Conservation (phyloP, 2,888 invertebrate species). For the Drosophila incognita region DNA sequence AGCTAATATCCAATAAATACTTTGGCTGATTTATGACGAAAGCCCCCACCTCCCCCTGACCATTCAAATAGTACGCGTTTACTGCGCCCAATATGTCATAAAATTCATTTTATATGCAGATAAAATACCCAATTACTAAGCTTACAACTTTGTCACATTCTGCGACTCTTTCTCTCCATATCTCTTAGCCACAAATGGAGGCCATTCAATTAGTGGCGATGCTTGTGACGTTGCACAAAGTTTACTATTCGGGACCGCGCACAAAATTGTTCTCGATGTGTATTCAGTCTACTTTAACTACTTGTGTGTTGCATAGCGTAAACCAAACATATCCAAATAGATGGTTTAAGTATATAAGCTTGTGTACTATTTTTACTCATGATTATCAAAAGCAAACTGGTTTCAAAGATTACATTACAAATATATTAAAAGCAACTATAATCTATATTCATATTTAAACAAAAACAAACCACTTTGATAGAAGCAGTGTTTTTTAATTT, state of each 20-base stretch:
- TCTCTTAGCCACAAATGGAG: not conserved
- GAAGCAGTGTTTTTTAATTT: not conserved
- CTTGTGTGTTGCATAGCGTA: not conserved
- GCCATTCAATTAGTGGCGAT: slow-evolving; percentile 33
- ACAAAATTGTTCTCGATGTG: not conserved
- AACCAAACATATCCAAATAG: not conserved
- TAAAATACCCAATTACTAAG: slow-evolving; percentile 33
- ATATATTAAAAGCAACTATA: not conserved
- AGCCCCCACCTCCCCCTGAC: not conserved
- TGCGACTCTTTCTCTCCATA: not conserved
- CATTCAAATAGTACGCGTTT: slow-evolving; percentile 5
- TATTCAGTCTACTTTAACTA: not conserved
- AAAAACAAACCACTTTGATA: not conserved
- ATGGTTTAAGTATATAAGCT: not conserved
- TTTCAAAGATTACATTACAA: not conserved
- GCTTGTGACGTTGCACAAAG: slow-evolving; percentile 13
- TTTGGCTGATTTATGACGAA: slow-evolving; percentile 42
- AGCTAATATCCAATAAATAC: slow-evolving; percentile 49
- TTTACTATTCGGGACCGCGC: too few species aligned
- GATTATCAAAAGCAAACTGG: not conserved
- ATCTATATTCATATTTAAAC: not conserved
- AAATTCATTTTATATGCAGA: slow-evolving; percentile 36
- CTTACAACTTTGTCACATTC: not conserved
- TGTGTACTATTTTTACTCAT: not conserved
- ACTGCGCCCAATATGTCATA: slow-evolving; percentile 31